Conservation (phyloP, 1,140 invertebrate species). For the Gyrodactylus salaris region DNA sequence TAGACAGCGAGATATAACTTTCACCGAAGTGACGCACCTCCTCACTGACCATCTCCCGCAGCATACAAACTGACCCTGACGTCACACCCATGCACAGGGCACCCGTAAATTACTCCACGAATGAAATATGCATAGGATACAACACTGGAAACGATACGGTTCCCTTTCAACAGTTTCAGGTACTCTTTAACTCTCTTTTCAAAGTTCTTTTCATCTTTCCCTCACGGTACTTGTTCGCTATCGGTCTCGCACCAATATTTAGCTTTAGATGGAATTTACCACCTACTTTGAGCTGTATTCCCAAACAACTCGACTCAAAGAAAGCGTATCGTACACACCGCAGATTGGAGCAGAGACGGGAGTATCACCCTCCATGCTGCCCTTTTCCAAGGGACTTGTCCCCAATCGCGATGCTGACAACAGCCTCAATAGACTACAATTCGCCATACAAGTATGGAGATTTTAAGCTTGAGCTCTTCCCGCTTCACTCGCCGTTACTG, state of each 20-base stretch:
- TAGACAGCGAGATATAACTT: no score
- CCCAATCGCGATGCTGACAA: slow-evolving; percentile 9
- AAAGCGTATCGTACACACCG: slow-evolving; percentile 11
- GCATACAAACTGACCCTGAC: no score
- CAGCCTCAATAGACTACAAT: slow-evolving; percentile 34
- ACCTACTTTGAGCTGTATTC: slow-evolving; percentile 44
- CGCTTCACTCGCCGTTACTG: slow-evolving; percentile 50
- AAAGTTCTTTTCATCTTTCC: slow-evolving; percentile 64
- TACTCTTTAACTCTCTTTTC: no score
- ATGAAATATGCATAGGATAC: no score
- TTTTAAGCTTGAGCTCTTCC: slow-evolving; percentile 36
- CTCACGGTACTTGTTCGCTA: slow-evolving; percentile 59
- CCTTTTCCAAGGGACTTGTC: neutral
- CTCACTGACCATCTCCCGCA: no score
- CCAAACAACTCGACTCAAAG: slow-evolving; percentile 45
- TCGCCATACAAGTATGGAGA: slow-evolving; percentile 17
- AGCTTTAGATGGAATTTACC: slow-evolving; percentile 51
- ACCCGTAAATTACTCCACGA: no score
- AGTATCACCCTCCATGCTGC: neutral
- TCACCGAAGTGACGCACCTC: no score
- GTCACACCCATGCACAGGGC: no score
- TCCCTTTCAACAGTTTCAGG: no score
- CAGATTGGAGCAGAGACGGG: neutral
- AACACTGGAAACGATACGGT: no score
- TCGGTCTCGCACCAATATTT: slow-evolving; percentile 46